These are phyloP conservation scores for Andrena camellia DNA, from an alignment of 2,888 invertebrate species.

Conservation along the genomic window DNA sequence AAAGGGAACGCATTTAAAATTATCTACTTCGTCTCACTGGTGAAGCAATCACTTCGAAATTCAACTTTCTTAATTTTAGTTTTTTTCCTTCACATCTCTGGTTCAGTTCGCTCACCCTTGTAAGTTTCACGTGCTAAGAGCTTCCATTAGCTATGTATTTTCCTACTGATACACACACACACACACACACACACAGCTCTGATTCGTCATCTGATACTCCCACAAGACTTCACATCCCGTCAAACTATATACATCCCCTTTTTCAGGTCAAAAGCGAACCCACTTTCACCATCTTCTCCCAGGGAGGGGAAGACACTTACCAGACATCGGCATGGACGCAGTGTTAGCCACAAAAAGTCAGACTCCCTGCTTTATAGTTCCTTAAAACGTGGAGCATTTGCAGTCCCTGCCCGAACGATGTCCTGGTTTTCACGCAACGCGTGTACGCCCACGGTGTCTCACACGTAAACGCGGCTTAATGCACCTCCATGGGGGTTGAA, in stretches of 20 bases:
- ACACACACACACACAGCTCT: too few species aligned
- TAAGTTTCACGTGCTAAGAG: too few species aligned
- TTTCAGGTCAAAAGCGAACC: slow-evolving; percentile 24
- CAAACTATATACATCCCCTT: slow-evolving; percentile 15
- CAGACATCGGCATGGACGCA: slow-evolving; percentile 13
- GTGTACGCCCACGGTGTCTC: slow-evolving; percentile 64
- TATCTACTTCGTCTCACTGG: too few species aligned
- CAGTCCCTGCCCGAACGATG: slow-evolving; percentile 48
- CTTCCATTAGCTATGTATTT: too few species aligned
- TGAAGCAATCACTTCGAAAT: too few species aligned
- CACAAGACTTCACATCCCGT: background rate
- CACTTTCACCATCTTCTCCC: slow-evolving; percentile 37
- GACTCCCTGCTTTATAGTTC: slow-evolving; percentile 76
- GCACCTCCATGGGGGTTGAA: slow-evolving; percentile 83
- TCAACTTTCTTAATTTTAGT: too few species aligned
- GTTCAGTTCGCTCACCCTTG: too few species aligned
- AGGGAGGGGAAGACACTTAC: slow-evolving; percentile 8
- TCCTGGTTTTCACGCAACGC: slow-evolving; percentile 50
- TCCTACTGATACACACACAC: too few species aligned
- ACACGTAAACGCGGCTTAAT: slow-evolving; percentile 79
- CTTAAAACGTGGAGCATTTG: slow-evolving; percentile 77
- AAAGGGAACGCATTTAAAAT: too few species aligned
- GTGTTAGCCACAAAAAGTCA: slow-evolving; percentile 60
- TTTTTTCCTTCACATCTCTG: too few species aligned
- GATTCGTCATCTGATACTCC: too few species aligned